Conservation (phyloP, 2,888 invertebrate genomes). For the Cataglyphis livida region DNA sequence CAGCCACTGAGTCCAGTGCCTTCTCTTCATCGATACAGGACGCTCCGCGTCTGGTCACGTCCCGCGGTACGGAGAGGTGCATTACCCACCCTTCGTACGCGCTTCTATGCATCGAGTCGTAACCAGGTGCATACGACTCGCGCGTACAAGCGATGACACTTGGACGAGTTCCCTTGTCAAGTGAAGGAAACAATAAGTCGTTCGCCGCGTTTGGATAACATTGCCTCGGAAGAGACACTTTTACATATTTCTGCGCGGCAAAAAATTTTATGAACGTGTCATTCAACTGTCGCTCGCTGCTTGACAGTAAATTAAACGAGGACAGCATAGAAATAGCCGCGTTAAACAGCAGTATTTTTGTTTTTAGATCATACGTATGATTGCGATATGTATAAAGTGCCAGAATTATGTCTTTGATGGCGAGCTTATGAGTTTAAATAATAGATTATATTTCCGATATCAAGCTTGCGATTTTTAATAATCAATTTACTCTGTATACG, state of each 20-base stretch:
- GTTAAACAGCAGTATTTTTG: not conserved
- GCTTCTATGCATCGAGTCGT: slow-evolving; percentile 73
- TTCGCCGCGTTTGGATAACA: slow-evolving; percentile 31
- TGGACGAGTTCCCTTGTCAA: slow-evolving; percentile 22
- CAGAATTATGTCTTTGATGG: not conserved
- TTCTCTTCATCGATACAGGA: slow-evolving; percentile 78
- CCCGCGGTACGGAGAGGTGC: slow-evolving; percentile 73
- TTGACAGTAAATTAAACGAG: slow-evolving; percentile 21
- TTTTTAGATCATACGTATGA: not conserved
- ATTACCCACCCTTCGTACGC: slow-evolving; percentile 80
- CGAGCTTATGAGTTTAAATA: not conserved
- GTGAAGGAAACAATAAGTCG: slow-evolving; percentile 42
- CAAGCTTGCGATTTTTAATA: not conserved
- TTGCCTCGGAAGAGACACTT: not conserved
- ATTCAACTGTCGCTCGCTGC: not conserved
- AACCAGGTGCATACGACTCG: slow-evolving; percentile 70
- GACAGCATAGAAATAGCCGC: slow-evolving; percentile 3
- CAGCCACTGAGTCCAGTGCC: slow-evolving; percentile 74
- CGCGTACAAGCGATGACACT: slow-evolving; percentile 63
- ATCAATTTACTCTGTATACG: not conserved
- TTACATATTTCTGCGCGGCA: slow-evolving; percentile 18
- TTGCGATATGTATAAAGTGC: not conserved
- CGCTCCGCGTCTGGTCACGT: slow-evolving; percentile 81
- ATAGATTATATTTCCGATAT: not conserved
- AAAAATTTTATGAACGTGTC: slow-evolving; percentile 30